Evolutionary conservation across 92 coral and sea anemone genomes (phyloP).

Genomic region (Phymanthus crucifer): DNA sequence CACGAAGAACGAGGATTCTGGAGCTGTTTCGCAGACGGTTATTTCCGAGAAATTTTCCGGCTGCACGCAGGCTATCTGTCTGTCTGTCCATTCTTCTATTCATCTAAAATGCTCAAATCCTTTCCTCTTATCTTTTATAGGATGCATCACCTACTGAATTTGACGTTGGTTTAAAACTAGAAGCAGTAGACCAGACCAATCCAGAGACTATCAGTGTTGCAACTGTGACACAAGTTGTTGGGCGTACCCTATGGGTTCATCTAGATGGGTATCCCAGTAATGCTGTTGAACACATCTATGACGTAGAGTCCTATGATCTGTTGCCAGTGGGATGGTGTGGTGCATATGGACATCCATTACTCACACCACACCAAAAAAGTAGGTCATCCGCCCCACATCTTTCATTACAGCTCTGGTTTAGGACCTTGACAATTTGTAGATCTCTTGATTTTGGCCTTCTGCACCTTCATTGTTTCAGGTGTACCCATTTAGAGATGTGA

Average conservation of each 20-base stretch:
- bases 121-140: slow-evolving; percentile 21
- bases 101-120: background rate
- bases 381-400: background rate
- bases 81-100: background rate
- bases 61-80: too few species aligned
- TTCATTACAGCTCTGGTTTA: too few species aligned
- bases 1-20: too few species aligned
- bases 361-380: slow-evolving; percentile 51
- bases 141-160: slow-evolving; percentile 58
- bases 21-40: too few species aligned
- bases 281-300: slow-evolving; percentile 79
- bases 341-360: slow-evolving; percentile 79
- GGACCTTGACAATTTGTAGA: too few species aligned
- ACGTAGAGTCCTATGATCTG: slow-evolving; percentile 70
- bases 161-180: slow-evolving; percentile 69
- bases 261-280: slow-evolving; percentile 71
- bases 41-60: too few species aligned
- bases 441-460: too few species aligned
- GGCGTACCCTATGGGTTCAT: slow-evolving; percentile 82
- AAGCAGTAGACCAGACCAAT: slow-evolving; percentile 83
- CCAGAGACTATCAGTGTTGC: slow-evolving; percentile 72
- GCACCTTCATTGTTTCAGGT: too few species aligned
- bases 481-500: too few species aligned
- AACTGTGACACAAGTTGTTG: slow-evolving; percentile 78
- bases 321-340: slow-evolving; percentile 92